A percentile compares a stretch with the other conserved stretches of the same genome.
These are phyloP conservation scores for Nephila pilipes DNA, from an alignment of 1,140 invertebrate genomes.

Conservation along the genomic window DNA sequence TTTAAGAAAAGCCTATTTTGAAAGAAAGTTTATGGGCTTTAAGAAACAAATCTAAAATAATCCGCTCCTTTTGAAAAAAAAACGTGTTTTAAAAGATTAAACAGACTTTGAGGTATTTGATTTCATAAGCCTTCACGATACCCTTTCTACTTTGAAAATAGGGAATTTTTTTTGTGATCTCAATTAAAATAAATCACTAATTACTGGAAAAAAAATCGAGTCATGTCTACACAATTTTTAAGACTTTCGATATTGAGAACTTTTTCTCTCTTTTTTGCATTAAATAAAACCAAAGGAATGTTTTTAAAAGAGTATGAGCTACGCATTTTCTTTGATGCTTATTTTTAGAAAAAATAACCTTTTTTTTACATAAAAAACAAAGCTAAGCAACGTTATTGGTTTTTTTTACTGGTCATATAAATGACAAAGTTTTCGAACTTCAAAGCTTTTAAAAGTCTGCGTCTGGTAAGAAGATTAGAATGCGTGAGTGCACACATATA, in stretches of 20 bases:
- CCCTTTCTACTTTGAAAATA: background rate
- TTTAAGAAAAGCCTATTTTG: too few relatives aligned
- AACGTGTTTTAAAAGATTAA: background rate
- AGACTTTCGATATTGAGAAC: too few relatives aligned
- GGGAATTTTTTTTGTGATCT: background rate
- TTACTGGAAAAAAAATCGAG: background rate
- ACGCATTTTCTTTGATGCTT: background rate
- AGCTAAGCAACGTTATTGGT: background rate
- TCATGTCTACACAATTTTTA: background rate
- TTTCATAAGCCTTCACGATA: background rate
- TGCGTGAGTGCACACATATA: too few relatives aligned
- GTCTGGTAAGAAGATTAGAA: background rate
- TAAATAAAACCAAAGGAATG: too few relatives aligned
- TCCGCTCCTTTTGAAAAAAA: background rate
- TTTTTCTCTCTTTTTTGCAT: too few relatives aligned
- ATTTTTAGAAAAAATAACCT: background rate
- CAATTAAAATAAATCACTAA: background rate
- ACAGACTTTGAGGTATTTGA: background rate
- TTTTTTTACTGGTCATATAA: background rate
- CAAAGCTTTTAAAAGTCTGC: background rate
- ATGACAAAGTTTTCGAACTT: background rate
- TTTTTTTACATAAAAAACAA: background rate
- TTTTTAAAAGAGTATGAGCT: too few relatives aligned
- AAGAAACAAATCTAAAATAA: too few relatives aligned
- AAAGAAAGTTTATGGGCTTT: too few relatives aligned